Conservation (phyloP, 37 sponge, comb jelly and placozoan species). For the Hormiphora californensis region DNA sequence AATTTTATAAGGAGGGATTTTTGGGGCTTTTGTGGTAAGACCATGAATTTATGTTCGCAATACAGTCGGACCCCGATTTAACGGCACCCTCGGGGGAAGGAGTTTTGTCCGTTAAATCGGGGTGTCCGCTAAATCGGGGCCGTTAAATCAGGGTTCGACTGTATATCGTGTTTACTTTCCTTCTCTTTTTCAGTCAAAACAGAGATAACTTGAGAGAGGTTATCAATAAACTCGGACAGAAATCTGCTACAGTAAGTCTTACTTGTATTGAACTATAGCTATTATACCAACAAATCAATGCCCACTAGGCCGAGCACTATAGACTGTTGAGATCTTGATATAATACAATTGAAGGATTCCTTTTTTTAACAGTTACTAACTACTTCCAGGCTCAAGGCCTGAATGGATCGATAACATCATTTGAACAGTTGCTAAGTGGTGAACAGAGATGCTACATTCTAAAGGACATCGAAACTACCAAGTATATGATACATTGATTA, state of each 20-base stretch:
- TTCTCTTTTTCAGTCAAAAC: constrained; percentile 7
- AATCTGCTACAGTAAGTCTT: constrained; percentile 36
- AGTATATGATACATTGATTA: neutral
- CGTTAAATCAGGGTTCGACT: too few species aligned
- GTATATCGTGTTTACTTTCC: too few species aligned
- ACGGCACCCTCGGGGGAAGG: neutral
- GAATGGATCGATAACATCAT: neutral
- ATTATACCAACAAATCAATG: neutral
- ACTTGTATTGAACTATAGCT: neutral
- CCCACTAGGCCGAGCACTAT: too few species aligned
- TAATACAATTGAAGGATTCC: neutral
- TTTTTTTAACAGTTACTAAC: neutral
- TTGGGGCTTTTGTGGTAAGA: too few species aligned
- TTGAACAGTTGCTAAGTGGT: neutral
- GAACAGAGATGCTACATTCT: constrained; percentile 46
- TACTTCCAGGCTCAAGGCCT: constrained; percentile 44
- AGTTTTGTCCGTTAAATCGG: neutral
- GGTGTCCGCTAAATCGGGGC: too few species aligned
- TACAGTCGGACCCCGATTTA: neutral
- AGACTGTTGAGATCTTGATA: neutral
- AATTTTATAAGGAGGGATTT: too few species aligned
- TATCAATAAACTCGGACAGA: constrained; percentile 33
- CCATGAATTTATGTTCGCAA: too few species aligned
- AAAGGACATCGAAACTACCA: neutral
- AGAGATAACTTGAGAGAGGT: constrained; percentile 1